Conservation (phyloP, 2,888 invertebrate genomes). For the Hartigia nigra region DNA sequence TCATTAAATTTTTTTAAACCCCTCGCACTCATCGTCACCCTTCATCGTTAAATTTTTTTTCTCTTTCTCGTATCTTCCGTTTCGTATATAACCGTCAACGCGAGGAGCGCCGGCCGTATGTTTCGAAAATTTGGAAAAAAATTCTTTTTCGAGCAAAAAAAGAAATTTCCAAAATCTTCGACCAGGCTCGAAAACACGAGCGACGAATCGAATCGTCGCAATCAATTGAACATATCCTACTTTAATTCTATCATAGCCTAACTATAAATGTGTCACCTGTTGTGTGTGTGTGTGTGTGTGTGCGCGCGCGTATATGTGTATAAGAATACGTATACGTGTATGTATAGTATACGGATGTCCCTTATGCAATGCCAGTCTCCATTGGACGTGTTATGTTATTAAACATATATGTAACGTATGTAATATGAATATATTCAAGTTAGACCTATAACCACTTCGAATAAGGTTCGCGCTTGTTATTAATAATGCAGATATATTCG, state of each 20-base stretch:
- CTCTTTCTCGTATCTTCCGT: not conserved
- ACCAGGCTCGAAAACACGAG: slow-evolving; percentile 35
- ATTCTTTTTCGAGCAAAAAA: not conserved
- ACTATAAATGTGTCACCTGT: slow-evolving; percentile 45
- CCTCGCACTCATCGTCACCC: not conserved
- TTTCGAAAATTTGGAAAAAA: not conserved
- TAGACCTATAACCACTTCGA: no score
- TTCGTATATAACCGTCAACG: not conserved
- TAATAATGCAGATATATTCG: no score
- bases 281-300: slow-evolving; percentile 18
- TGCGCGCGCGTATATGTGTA: slow-evolving; percentile 24
- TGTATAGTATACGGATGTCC: slow-evolving; percentile 45
- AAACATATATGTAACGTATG: slow-evolving; percentile 32
- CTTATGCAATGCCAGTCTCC: not conserved
- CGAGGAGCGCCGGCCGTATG: not conserved
- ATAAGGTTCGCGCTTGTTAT: no score
- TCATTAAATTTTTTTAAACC: not conserved
- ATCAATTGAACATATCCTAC: slow-evolving; percentile 55
- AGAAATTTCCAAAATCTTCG: not conserved
- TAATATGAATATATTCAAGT: slow-evolving; percentile 22
- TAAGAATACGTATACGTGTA: slow-evolving; percentile 42
- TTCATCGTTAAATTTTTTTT: not conserved
- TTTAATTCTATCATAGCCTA: slow-evolving; percentile 64
- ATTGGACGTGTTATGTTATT: no score
- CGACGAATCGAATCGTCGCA: slow-evolving; percentile 46